Conservation (phyloP, 2,113 vertebrate genomes). For the Lamprologus tigripictilis region DNA sequence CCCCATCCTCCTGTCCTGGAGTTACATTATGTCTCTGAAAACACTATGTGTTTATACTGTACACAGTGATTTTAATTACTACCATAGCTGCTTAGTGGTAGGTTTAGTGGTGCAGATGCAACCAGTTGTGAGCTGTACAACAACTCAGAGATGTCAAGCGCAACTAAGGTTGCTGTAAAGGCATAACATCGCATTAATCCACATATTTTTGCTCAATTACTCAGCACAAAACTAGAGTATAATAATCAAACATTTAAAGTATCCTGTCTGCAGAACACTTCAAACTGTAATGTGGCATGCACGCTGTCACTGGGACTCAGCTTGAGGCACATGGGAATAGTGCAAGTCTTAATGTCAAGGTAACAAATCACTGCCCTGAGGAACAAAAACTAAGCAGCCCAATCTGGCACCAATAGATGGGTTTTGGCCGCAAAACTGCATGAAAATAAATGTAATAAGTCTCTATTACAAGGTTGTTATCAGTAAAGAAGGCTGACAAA, state of each 20-base stretch:
- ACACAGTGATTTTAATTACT: constrained; percentile 3
- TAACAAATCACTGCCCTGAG: constrained; percentile 50
- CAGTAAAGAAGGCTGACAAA: not conserved
- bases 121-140: not conserved
- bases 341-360: constrained; percentile 39
- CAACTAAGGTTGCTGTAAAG: not conserved
- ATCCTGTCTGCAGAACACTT: not conserved
- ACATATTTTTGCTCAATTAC: not conserved
- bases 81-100: not conserved
- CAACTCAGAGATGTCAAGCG: not conserved
- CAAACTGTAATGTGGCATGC: constrained; percentile 26
- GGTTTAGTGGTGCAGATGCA: not conserved
- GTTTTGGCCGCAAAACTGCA: not conserved
- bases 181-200: not conserved
- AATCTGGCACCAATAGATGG: constrained; percentile 28
- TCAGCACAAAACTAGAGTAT: not conserved
- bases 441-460: constrained; percentile 31
- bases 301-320: not conserved
- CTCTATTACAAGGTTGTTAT: not conserved
- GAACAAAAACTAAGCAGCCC: constrained; percentile 17
- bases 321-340: constrained; percentile 22
- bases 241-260: not conserved
- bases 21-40: not conserved
- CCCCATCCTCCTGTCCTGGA: not conserved
- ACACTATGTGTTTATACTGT: not conserved